Evolutionary conservation across 2,113 vertebrate genomes (phyloP), one percentile per base, ranked within the genome.

Genomic region (Vireo altiloquus): DNA sequence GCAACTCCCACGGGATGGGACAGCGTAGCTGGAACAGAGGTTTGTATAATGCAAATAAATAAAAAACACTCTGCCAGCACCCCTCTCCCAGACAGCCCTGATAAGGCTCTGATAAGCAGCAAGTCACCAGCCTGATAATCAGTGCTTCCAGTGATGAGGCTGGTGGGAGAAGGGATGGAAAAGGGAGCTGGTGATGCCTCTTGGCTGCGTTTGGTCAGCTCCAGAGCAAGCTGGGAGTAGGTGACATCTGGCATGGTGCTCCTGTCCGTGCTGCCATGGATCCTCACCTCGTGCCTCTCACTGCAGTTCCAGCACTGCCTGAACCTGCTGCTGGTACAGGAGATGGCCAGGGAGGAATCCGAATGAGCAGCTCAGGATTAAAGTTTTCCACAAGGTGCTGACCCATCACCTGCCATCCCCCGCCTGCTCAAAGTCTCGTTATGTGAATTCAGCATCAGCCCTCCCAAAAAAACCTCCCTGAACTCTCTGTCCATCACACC

Each of bases 221-320:
- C 39, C 24, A 17, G 82, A 44, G 47, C 13, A 10, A 28, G 6
- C 39, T 22, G 33, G 42, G 50, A 79, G 69, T 25, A 82, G 82
- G 60, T 5, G 10, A 52, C 21, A n/a, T 0, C 22, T 10, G 85
- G 31, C 28, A 13, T 4, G 0, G 0, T 4, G 42, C 3, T 85
- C 61, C 70, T 1, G 1, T 23, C 71, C 15, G 8, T 6, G 17
- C 68, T 49, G 65, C 69, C 31, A 5, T 8, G 23, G 28, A 39
- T n/a, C 54, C 74, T 92, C 82, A 44, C 8, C 71, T 47, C 0
- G 3, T 54, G 68, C 71, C 71, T 66, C 71, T 35, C 31, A 9
- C 13, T 64, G 57, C 57, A 23, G 27, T 37, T n/a, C 76, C 15
- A 60, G 84, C 3, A 1, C 27, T 24, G 3, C 77, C 84, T 53